These are phyloP conservation scores for Siphamia tubifer DNA, from an alignment of 2,113 vertebrate species.

Conservation along the genomic window DNA sequence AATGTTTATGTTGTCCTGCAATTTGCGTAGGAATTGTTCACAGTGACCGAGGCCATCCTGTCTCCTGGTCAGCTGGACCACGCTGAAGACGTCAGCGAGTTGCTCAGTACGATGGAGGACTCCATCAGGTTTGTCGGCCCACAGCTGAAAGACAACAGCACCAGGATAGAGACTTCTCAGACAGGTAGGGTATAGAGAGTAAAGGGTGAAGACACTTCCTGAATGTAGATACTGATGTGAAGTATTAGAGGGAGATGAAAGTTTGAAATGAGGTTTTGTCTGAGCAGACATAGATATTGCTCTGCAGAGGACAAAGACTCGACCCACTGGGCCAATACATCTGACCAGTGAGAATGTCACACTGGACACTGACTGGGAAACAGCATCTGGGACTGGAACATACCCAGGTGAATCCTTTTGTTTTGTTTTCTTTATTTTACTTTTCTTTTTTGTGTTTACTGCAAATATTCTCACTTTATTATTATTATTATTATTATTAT, in stretches of 20 bases:
- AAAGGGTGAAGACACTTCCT: background rate
- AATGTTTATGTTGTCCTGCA: background rate
- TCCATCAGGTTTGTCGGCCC: slow-evolving; percentile 72
- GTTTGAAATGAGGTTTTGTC: background rate
- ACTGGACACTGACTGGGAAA: slow-evolving; percentile 78
- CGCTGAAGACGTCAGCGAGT: slow-evolving; percentile 19
- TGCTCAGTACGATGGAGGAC: slow-evolving; percentile 70
- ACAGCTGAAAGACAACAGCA: slow-evolving; percentile 64
- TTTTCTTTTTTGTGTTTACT: background rate
- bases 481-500: too few relatives aligned
- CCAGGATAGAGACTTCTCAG: slow-evolving; percentile 48
- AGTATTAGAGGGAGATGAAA: background rate
- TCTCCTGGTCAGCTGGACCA: background rate
- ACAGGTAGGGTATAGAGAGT: slow-evolving; percentile 60
- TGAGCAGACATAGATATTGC: slow-evolving; percentile 73
- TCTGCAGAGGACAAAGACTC: slow-evolving; percentile 45
- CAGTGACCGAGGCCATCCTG: slow-evolving; percentile 37
- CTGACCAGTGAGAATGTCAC: slow-evolving; percentile 57
- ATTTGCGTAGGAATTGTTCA: slow-evolving; percentile 65
- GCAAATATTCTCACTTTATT: background rate
- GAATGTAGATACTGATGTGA: background rate
- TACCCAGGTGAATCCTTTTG: slow-evolving; percentile 57
- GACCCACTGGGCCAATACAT: slow-evolving; percentile 32
- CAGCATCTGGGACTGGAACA: slow-evolving; percentile 20
- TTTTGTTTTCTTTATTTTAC: background rate